phyloP scores from a whole-genome alignment of 2,113 vertebrate species.

The Merops nubicus region DNA sequence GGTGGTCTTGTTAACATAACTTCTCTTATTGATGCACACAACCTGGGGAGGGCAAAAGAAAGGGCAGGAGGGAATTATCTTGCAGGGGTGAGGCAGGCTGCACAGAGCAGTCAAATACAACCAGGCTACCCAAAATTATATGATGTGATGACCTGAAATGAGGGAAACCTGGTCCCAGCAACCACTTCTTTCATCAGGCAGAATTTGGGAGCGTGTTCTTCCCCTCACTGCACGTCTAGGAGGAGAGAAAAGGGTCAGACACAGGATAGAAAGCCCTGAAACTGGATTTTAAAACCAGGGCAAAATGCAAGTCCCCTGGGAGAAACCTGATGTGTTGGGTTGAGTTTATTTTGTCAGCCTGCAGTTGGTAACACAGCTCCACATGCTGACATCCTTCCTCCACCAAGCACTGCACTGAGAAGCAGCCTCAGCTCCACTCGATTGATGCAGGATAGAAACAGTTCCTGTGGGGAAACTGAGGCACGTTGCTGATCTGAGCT shows the following conservation, averaged over 20 bases:
- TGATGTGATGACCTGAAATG: not conserved
- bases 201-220: not conserved
- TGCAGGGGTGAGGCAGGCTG: no score
- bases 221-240: not conserved
- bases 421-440: not conserved
- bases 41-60: not conserved
- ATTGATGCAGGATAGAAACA: not conserved
- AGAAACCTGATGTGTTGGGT: not conserved
- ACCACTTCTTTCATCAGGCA: not conserved
- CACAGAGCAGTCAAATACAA: rapidly evolving
- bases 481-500: not conserved
- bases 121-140: not conserved
- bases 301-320: not conserved
- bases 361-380: not conserved
- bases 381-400: not conserved
- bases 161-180: not conserved
- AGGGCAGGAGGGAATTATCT: not conserved
- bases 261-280: not conserved
- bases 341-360: not conserved
- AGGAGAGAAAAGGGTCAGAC: not conserved
- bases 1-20: not conserved
- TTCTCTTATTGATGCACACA: not conserved
- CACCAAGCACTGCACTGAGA: rapidly evolving
- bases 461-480: not conserved
- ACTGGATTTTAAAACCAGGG: not conserved